Percentiles rank a stretch among this genome's conserved stretches.
These are phyloP conservation scores for Oenanthe oenanthe DNA, from an alignment of 2,113 vertebrate genomes.

Conservation along the genomic window DNA sequence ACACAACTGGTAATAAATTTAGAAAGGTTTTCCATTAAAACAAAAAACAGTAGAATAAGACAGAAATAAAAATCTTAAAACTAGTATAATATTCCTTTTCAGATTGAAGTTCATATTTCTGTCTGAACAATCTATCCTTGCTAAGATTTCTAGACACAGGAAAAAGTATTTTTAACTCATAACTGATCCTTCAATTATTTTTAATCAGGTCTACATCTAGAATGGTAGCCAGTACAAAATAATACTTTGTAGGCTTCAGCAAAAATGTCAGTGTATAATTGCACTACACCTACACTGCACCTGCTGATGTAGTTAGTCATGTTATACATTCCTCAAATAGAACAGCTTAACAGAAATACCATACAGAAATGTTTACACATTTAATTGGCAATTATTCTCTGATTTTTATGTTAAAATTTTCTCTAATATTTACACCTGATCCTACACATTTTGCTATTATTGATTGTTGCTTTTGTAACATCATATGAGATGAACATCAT, in stretches of 20 bases:
- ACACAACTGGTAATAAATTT: not conserved
- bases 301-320: constrained; percentile 57
- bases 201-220: constrained; percentile 2
- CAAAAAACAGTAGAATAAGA: not conserved
- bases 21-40: not conserved
- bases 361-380: constrained; percentile 16
- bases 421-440: not conserved
- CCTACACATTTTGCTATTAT: not conserved
- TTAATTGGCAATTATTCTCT: constrained; percentile 43
- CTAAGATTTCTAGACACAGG: not conserved
- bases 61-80: not conserved
- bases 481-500: not conserved
- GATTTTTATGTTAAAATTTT: constrained; percentile 9
- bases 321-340: constrained; percentile 15
- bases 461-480: not conserved
- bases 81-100: not conserved
- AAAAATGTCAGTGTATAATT: constrained; percentile 59
- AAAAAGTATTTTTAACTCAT: not conserved
- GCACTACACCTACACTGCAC: constrained; percentile 54
- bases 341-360: constrained; percentile 12
- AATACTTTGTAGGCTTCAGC: not conserved
- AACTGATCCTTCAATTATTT: constrained; percentile 27
- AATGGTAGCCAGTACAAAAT: not conserved
- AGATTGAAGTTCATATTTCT: not conserved
- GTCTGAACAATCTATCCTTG: not conserved